Evolutionary conservation across 2,797 vertebrate genomes (phyloP).

Genomic region (Hyperoplus lanceolatus): DNA sequence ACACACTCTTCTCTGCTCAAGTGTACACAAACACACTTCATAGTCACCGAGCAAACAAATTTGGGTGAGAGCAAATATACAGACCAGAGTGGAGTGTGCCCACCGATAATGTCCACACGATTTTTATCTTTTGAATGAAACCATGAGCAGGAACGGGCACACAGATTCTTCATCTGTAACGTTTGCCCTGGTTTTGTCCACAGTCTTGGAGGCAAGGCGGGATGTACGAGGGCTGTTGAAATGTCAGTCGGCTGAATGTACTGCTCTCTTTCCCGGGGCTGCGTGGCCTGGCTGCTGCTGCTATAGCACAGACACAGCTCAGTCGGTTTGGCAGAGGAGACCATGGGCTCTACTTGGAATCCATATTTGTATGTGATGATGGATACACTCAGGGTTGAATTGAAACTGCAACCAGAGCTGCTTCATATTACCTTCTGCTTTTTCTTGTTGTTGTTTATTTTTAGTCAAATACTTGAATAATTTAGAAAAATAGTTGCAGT

Average conservation of each 20-base stretch:
- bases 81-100: conserved; percentile 8
- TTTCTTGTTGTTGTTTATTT: conserved; percentile 10
- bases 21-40: conserved; percentile 31
- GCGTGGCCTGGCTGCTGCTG: not conserved
- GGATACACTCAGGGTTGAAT: conserved; percentile 54
- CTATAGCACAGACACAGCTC: conserved; percentile 49
- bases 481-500: not conserved
- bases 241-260: conserved; percentile 43
- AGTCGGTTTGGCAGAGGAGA: conserved; percentile 49
- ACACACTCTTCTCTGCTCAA: not conserved
- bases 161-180: not conserved
- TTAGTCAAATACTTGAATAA: not conserved
- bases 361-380: conserved; percentile 74
- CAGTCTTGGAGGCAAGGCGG: conserved; percentile 1
- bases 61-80: conserved; percentile 35
- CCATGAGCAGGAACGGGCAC: conserved; percentile 1
- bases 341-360: conserved; percentile 23
- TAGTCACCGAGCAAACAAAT: conserved; percentile 32
- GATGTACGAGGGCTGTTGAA: conserved; percentile 34
- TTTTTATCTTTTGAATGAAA: conserved; percentile 1
- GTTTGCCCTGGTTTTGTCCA: not conserved
- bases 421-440: not conserved
- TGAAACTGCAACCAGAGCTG: conserved; percentile 28
- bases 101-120: conserved; percentile 10
- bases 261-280: conserved; percentile 4